Conservation (phyloP, 2,113 vertebrate genomes). For the Macquaria ambigua region DNA sequence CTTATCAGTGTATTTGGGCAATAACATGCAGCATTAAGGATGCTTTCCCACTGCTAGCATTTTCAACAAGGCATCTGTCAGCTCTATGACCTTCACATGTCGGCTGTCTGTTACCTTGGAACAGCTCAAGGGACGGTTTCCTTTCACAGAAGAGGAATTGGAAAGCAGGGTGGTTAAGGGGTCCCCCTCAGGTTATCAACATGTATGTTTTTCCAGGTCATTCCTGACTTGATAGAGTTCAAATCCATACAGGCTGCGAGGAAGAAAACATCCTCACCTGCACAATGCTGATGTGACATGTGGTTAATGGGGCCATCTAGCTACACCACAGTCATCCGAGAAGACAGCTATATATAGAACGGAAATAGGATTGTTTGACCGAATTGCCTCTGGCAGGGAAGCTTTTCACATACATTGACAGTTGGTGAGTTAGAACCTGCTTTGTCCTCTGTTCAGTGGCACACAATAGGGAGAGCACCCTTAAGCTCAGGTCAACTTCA, state of each 20-base stretch:
- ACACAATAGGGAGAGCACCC: constrained; percentile 67
- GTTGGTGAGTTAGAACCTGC: constrained; percentile 46
- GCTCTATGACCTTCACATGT: constrained; percentile 31
- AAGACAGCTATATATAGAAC: constrained; percentile 69
- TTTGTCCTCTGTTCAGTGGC: constrained; percentile 62
- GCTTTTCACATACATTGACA: constrained; percentile 52
- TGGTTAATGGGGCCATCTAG: constrained; percentile 75
- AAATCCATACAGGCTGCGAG: constrained; percentile 57
- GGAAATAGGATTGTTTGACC: constrained; percentile 78
- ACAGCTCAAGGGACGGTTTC: constrained; percentile 35
- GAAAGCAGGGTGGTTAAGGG: constrained; percentile 49
- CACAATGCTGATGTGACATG: constrained; percentile 75
- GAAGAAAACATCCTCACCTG: constrained; percentile 65
- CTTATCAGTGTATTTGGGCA: not conserved
- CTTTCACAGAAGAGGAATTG: constrained; percentile 64
- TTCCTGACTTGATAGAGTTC: constrained; percentile 70
- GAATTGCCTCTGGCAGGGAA: constrained; percentile 65
- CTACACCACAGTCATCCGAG: constrained; percentile 69
- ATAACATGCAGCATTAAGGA: not conserved
- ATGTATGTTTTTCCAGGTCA: constrained; percentile 68
- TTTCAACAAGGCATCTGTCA: constrained; percentile 24
- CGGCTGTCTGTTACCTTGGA: constrained; percentile 32
- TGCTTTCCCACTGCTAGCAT: not conserved
- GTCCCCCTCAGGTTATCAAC: constrained; percentile 61
- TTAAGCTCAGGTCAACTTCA: constrained; percentile 51